phyloP scores from a whole-genome alignment of 2,888 invertebrate species.

The Crepidodera aurea region DNA sequence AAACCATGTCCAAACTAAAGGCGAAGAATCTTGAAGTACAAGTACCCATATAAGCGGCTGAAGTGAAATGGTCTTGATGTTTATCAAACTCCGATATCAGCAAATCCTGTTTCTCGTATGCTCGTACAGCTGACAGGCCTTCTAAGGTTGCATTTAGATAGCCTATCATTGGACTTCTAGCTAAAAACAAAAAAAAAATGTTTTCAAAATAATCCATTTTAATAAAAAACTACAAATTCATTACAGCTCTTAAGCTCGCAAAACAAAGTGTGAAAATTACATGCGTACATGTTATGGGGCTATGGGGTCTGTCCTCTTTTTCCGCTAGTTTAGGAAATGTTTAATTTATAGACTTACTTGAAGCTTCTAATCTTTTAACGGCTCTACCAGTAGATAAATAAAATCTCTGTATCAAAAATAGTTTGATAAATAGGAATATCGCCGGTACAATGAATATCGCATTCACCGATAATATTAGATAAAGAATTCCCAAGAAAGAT shows the following conservation, averaged over 20 bases:
- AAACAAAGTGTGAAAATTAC: no score
- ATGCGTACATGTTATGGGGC: no score
- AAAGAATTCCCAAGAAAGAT: background rate
- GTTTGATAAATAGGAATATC: slow-evolving; percentile 70
- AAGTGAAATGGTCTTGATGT: slow-evolving; percentile 57
- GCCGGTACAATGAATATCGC: slow-evolving; percentile 73
- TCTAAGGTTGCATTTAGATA: slow-evolving; percentile 57
- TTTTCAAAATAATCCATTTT: background rate
- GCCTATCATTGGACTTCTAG: slow-evolving; percentile 57
- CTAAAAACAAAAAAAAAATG: slow-evolving; percentile 47
- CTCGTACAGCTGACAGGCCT: slow-evolving; percentile 56
- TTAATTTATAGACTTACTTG: slow-evolving; percentile 68
- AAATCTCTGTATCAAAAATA: slow-evolving; percentile 71
- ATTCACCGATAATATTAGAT: slow-evolving; percentile 67
- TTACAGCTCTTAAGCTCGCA: no score
- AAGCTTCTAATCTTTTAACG: slow-evolving; percentile 76
- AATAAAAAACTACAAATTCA: no score
- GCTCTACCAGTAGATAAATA: slow-evolving; percentile 79
- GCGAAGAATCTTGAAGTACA: slow-evolving; percentile 52
- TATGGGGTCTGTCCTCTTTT: no score
- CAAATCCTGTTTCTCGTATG: slow-evolving; percentile 52
- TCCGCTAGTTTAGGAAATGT: no score
- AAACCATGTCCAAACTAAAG: slow-evolving; percentile 52
- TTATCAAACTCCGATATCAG: slow-evolving; percentile 55
- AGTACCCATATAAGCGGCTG: slow-evolving; percentile 53